phyloP scores from a whole-genome alignment of 2,888 invertebrate species.

The Congeria kusceri region DNA sequence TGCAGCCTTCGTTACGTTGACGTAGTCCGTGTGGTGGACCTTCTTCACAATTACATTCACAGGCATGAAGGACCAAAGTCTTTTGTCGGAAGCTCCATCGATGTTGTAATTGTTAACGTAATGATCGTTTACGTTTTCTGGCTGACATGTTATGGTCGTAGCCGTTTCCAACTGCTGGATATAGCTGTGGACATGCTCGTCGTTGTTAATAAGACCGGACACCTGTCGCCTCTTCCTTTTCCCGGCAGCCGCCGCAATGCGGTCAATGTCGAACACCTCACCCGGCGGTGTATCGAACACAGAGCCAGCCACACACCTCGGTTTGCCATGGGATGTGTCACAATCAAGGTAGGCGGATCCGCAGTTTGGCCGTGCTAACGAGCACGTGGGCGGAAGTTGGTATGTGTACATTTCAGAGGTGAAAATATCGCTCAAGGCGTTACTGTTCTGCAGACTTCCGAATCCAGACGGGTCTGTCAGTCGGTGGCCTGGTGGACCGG shows the following conservation, averaged over 20 bases:
- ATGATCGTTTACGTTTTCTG: constrained; percentile 56
- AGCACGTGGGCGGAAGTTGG: constrained; percentile 73
- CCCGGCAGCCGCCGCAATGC: constrained; percentile 6
- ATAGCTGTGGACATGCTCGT: constrained; percentile 26
- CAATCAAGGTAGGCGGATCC: constrained; percentile 71
- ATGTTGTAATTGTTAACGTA: constrained; percentile 60
- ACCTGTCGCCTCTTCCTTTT: constrained; percentile 17
- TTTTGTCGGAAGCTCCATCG: constrained; percentile 55
- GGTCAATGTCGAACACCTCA: constrained; percentile 45
- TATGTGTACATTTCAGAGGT: constrained; percentile 73
- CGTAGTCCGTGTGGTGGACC: neutral
- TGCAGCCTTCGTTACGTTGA: constrained; percentile 10
- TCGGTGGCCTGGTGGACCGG: constrained; percentile 63
- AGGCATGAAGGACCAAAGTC: constrained; percentile 68
- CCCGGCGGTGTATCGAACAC: constrained; percentile 53
- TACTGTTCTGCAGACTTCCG: constrained; percentile 69
- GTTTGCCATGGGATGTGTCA: constrained; percentile 50
- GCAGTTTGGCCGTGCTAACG: constrained; percentile 64
- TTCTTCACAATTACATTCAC: constrained; percentile 40
- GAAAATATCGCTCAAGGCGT: constrained; percentile 70
- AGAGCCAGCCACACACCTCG: constrained; percentile 61
- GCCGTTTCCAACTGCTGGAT: constrained; percentile 41
- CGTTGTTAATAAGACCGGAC: constrained; percentile 11
- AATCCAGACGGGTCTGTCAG: constrained; percentile 71
- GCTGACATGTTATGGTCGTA: constrained; percentile 47